phyloP scores from a whole-genome alignment of 2,113 vertebrate genomes.

The Microtus ochrogaster region DNA sequence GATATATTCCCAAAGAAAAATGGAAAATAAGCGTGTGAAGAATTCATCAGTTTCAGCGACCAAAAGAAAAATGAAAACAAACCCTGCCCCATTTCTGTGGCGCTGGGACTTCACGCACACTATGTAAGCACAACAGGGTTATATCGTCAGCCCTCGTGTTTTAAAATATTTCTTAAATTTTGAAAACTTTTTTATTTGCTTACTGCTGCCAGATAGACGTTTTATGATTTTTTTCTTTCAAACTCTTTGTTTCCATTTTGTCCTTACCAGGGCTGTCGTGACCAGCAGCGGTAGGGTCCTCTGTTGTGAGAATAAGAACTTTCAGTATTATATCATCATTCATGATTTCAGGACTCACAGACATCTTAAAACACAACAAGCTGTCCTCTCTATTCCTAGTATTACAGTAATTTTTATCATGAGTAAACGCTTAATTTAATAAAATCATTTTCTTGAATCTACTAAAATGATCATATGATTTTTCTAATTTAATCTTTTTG shows the following conservation, averaged over 20 bases:
- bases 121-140: too few relatives aligned
- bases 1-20: not conserved
- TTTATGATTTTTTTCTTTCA: not conserved
- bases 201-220: too few relatives aligned
- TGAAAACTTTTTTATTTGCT: not conserved
- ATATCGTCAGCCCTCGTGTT: not conserved
- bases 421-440: constrained; percentile 62
- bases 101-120: not conserved
- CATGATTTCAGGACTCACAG: not conserved
- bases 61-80: not conserved
- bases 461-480: constrained; percentile 52
- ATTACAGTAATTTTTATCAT: constrained; percentile 38
- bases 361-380: not conserved
- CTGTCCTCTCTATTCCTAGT: constrained; percentile 13
- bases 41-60: not conserved
- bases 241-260: not conserved
- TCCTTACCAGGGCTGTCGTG: not conserved
- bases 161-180: not conserved
- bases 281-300: not conserved
- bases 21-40: not conserved
- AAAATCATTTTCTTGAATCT: constrained; percentile 48
- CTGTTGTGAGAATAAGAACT: constrained; percentile 2
- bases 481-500: constrained; percentile 62
- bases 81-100: not conserved
- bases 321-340: not conserved